Percentiles rank a stretch among this genome's conserved stretches.
Evolutionary conservation across 1,140 invertebrate genomes (phyloP).

Genomic region (Polypedilum vanderplanki): DNA sequence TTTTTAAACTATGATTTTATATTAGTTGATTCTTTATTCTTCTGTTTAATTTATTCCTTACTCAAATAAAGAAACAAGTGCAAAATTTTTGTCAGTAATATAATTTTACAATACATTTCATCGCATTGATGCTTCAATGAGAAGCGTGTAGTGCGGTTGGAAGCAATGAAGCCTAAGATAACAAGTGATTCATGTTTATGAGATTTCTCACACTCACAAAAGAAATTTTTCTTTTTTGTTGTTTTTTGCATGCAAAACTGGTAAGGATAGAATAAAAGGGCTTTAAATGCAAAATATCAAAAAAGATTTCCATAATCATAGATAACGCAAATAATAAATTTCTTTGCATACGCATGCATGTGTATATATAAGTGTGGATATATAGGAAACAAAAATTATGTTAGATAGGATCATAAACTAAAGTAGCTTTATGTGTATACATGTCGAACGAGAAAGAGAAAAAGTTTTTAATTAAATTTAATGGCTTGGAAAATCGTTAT

Average conservation of each 20-base stretch:
- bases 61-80: too few species aligned
- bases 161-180: constrained; percentile 6
- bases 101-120: too few species aligned
- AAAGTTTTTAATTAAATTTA: constrained; percentile 27
- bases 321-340: constrained; percentile 29
- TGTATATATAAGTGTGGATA: neutral
- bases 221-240: too few species aligned
- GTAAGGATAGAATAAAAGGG: neutral
- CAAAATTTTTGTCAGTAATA: too few species aligned
- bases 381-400: neutral
- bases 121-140: neutral
- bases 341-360: neutral
- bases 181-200: constrained; percentile 17
- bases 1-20: too few species aligned
- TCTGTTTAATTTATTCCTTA: too few species aligned
- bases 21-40: too few species aligned
- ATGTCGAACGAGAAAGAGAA: neutral
- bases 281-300: constrained; percentile 28
- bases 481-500: constrained; percentile 20
- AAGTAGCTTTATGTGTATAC: neutral
- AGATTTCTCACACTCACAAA: neutral
- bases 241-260: neutral
- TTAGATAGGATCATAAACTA: neutral
- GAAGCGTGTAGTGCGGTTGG: neutral
- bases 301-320: constrained; percentile 15